phyloP scores from a whole-genome alignment of 2,888 invertebrate species.

The Miltochrista miniata region DNA sequence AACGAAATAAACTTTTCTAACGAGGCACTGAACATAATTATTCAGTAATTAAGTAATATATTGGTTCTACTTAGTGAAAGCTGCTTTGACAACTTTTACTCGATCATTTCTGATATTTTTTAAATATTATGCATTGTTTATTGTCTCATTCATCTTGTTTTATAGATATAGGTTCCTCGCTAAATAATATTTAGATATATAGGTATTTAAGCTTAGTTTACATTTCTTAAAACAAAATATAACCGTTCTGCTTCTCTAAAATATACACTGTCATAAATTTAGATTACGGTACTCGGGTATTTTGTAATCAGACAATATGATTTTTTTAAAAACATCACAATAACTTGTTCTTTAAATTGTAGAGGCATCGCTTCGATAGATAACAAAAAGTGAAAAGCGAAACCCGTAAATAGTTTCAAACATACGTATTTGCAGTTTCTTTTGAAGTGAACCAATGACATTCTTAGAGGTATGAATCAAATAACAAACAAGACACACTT shows the following conservation, averaged over 20 bases:
- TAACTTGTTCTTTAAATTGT: too few relatives aligned
- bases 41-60: conserved; percentile 38
- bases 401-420: conserved; percentile 17
- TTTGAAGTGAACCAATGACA: conserved; percentile 24
- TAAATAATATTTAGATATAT: conserved; percentile 32
- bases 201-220: conserved; percentile 24
- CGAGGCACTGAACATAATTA: conserved; percentile 32
- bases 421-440: conserved; percentile 16
- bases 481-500: conserved; percentile 34
- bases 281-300: conserved; percentile 23
- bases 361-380: too few relatives aligned
- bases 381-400: conserved; percentile 18
- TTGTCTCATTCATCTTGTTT: conserved; percentile 35
- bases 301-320: conserved; percentile 16
- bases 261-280: conserved; percentile 19
- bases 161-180: conserved; percentile 34
- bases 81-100: conserved; percentile 35
- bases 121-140: conserved; percentile 39
- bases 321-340: background rate
- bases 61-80: conserved; percentile 40
- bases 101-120: conserved; percentile 22
- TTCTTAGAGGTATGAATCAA: conserved; percentile 41
- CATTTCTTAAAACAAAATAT: conserved; percentile 28
- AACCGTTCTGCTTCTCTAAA: conserved; percentile 16
- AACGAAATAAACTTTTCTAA: conserved; percentile 29